Percentiles rank a stretch among this genome's conserved stretches.
Evolutionary conservation across 2,113 vertebrate genomes (phyloP).

Genomic region (Dromas ardeola): DNA sequence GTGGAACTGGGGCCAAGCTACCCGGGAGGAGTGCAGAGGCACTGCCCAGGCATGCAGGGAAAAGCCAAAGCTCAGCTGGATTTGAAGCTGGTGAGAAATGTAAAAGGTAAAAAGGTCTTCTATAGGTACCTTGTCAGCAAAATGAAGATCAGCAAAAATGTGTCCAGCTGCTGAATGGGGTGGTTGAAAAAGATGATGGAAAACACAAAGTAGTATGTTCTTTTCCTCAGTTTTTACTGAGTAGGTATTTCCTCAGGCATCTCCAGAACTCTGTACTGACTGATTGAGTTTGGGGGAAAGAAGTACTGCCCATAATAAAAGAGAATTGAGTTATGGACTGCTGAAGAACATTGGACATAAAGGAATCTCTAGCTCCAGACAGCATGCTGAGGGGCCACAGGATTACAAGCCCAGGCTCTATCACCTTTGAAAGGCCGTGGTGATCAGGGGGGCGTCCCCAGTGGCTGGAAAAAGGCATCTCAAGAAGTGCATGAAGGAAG

Average conservation of each 20-base stretch:
- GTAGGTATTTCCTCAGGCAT: background rate
- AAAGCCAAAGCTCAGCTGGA: constrained; percentile 32
- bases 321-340: background rate
- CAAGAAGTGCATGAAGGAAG: background rate
- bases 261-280: background rate
- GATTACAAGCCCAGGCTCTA: background rate
- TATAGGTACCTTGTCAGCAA: background rate
- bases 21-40: background rate
- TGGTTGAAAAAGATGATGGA: background rate
- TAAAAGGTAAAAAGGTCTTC: background rate
- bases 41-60: background rate
- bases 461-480: background rate
- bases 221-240: background rate
- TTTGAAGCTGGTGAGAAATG: background rate
- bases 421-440: background rate
- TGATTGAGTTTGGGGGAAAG: background rate
- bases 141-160: background rate
- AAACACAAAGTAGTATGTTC: background rate
- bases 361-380: background rate
- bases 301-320: background rate
- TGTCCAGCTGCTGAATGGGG: background rate
- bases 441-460: background rate
- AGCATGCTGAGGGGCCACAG: background rate
- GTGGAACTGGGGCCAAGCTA: background rate
- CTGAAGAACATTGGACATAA: background rate